These are phyloP conservation scores for Nebria ingens DNA, from an alignment of 1,140 invertebrate genomes.

Conservation along the genomic window DNA sequence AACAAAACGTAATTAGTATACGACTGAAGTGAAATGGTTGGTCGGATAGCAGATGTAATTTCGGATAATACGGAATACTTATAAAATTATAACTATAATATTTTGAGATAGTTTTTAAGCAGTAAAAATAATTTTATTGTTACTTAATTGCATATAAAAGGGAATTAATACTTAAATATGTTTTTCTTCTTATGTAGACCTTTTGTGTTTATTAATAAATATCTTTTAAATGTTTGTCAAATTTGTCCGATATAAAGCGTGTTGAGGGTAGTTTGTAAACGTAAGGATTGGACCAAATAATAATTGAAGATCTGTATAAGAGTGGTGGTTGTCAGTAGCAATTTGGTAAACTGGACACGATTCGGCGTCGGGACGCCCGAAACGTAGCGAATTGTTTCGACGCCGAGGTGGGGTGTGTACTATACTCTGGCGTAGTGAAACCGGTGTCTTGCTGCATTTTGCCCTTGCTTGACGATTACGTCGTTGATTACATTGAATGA, in stretches of 20 bases:
- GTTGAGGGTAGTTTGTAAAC: not conserved
- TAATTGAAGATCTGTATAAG: not conserved
- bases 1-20: not conserved
- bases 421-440: not conserved
- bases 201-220: too few relatives aligned
- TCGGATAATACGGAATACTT: too few relatives aligned
- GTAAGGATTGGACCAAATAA: not conserved
- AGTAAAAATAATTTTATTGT: too few relatives aligned
- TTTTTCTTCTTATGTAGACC: too few relatives aligned
- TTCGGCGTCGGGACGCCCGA: not conserved
- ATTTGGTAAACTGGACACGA: not conserved
- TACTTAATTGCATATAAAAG: too few relatives aligned
- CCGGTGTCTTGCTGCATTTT: not conserved
- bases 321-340: not conserved
- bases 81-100: too few relatives aligned
- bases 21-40: not conserved
- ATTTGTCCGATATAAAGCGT: too few relatives aligned
- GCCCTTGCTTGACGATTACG: not conserved
- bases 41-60: too few relatives aligned
- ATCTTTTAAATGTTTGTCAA: too few relatives aligned
- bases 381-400: not conserved
- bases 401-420: conserved; percentile 4
- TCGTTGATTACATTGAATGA: not conserved
- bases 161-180: too few relatives aligned
- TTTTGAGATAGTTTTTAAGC: too few relatives aligned